Base-by-base conservation (phyloP, 1,140 invertebrate genomes). In the Lepidotrigona ventralis region DNA sequence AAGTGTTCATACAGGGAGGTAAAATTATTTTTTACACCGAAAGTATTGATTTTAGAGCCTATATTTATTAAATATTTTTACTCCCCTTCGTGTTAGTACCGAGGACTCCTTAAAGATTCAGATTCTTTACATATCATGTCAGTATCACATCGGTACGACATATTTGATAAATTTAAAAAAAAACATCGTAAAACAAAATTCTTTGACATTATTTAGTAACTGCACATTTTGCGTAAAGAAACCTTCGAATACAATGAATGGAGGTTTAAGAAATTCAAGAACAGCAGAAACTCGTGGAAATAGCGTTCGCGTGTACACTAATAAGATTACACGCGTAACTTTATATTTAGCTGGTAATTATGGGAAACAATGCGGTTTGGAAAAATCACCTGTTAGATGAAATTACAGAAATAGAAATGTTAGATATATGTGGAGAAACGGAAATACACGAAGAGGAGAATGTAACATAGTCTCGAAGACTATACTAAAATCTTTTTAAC, bases 1-100 rank as follows among this genome's bases (percentile, higher is more conserved):
- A 17, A 64, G 26, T 64, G 29, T 19, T 26, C 1, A 29, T 19
- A 64, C 6, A 17, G 63, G 29, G 23, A 3, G 26, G 29, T 64
- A 64, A 64, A 64, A 64, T 64, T 64, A 29, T 29, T 26, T 64
- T 64, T 29, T 64, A 64, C n/a, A 64, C 63, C 63, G 63, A 29
- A 29, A 9, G 26, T 64, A 64, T 64, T 64, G 63, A 64, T 64
- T 64, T 64, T 64, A 64, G 8, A 26, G 15, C 26, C 26, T 64
- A 17, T 64, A 64, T 64, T 3, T 26, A 64, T 64, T 19, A 64
- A 64, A 64, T 64, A 64, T 64, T 64, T 64, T 29, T 64, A 64
- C 29, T 64, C 63, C 63, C 63, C 63, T 9, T 19, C 6, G 63
- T 15, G 63, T 26, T 1, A 17, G 29, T 29, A 64, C 14, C 9